phyloP scores from a whole-genome alignment of 2,113 vertebrate species.

The Picathartes gymnocephalus region DNA sequence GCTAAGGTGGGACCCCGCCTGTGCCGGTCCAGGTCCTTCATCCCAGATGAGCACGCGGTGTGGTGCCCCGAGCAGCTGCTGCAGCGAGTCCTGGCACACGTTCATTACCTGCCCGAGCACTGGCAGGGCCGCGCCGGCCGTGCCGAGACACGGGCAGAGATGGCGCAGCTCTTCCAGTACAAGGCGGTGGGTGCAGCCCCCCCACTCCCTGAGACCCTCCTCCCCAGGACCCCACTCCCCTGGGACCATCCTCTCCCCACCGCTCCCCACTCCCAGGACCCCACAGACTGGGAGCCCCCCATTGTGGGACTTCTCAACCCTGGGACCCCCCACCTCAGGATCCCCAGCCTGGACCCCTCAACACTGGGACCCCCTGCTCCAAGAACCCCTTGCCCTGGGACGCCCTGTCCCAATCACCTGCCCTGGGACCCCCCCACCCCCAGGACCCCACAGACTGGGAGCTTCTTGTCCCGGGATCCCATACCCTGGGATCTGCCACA shows the following conservation, averaged over 20 bases:
- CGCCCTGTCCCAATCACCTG: neutral
- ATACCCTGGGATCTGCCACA: accelerated
- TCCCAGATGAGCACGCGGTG: slow-evolving; percentile 92
- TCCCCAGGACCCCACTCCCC: neutral
- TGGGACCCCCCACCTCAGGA: too few species aligned
- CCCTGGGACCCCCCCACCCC: neutral
- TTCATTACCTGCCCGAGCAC: slow-evolving; percentile 98
- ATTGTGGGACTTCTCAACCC: too few species aligned
- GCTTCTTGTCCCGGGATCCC: neutral
- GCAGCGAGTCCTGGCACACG: slow-evolving; percentile 89
- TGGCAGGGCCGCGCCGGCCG: slow-evolving; percentile 93
- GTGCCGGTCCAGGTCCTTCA: slow-evolving; percentile 82
- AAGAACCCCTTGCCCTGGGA: too few species aligned
- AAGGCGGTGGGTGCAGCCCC: slow-evolving; percentile 80
- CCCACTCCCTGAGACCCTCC: too few species aligned
- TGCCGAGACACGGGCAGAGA: slow-evolving; percentile 91
- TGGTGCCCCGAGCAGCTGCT: slow-evolving; percentile 96
- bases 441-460: neutral
- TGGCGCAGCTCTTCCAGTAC: slow-evolving; percentile 97
- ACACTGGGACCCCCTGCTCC: neutral
- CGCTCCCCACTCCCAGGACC: neutral
- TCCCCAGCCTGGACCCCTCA: neutral
- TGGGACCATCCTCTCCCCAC: neutral
- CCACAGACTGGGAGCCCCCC: neutral
- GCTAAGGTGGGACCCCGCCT: neutral